These are phyloP conservation scores for Sphaerophoria taeniata DNA, from an alignment of 2,888 invertebrate genomes.

Conservation along the genomic window DNA sequence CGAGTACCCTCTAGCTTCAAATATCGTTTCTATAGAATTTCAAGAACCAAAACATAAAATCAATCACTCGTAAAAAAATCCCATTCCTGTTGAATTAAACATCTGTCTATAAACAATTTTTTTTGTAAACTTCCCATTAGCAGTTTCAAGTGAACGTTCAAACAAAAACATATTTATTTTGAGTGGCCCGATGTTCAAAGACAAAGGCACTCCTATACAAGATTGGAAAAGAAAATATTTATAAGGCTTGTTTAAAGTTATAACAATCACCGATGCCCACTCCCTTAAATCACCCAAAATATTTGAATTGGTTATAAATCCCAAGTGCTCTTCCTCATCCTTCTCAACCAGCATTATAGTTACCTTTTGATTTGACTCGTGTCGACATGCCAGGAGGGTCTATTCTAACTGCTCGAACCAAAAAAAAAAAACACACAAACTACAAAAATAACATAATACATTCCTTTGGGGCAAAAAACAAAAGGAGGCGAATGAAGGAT, in stretches of 20 bases:
- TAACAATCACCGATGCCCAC: neutral
- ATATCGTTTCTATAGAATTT: no score
- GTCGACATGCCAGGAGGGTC: slow-evolving; percentile 12
- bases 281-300: neutral
- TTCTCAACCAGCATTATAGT: neutral
- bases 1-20: no score
- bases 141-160: no score
- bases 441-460: slow-evolving; percentile 25
- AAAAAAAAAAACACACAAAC: slow-evolving; percentile 1
- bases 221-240: neutral
- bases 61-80: no score
- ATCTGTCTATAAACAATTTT: no score
- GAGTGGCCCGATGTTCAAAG: no score
- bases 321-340: slow-evolving; percentile 10
- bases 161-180: no score
- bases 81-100: no score
- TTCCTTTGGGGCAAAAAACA: slow-evolving; percentile 6
- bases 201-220: no score
- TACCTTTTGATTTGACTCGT: slow-evolving; percentile 30
- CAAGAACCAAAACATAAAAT: no score
- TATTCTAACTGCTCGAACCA: neutral
- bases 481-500: neutral
- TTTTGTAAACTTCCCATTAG: no score
- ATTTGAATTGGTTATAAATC: slow-evolving; percentile 37
- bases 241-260: slow-evolving; percentile 33